Conservation (phyloP, 30 jellyfish, hydroid and myxozoan species). For the Rhopilema esculentum region DNA sequence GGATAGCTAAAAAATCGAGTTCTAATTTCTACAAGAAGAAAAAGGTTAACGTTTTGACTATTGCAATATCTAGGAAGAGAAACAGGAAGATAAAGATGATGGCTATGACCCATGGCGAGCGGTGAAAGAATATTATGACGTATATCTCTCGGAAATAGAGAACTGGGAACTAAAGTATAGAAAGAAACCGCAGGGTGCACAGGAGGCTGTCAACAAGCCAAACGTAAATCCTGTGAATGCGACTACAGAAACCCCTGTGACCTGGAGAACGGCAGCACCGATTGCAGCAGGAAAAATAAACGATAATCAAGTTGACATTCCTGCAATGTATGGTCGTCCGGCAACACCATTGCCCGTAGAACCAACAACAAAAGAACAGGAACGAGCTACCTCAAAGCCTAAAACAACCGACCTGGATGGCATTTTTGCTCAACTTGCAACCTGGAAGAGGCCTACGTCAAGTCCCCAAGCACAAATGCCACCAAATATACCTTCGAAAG, state of each 20-base stretch:
- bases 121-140: slow-evolving; percentile 69
- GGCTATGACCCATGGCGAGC: slow-evolving; percentile 79
- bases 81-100: slow-evolving; percentile 49
- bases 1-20: background rate
- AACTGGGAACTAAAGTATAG: slow-evolving; percentile 71
- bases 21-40: background rate
- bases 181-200: slow-evolving; percentile 36
- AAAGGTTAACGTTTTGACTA: too few species aligned
- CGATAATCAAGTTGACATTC: slow-evolving; percentile 24
- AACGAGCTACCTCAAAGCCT: slow-evolving; percentile 27
- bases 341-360: slow-evolving; percentile 6
- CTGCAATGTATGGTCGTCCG: slow-evolving; percentile 33
- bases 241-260: slow-evolving; percentile 44
- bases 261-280: slow-evolving; percentile 59
- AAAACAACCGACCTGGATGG: slow-evolving; percentile 42
- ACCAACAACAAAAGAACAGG: slow-evolving; percentile 13
- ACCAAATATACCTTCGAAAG: slow-evolving; percentile 56
- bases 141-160: slow-evolving; percentile 49
- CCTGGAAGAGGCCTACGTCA: slow-evolving; percentile 48
- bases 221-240: background rate
- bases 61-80: slow-evolving; percentile 39
- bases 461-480: slow-evolving; percentile 41
- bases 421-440: slow-evolving; percentile 50
- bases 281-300: slow-evolving; percentile 31
- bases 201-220: slow-evolving; percentile 61